Base-by-base conservation (phyloP, 2,888 invertebrate genomes). In the Lamellibrachia satsuma region DNA sequence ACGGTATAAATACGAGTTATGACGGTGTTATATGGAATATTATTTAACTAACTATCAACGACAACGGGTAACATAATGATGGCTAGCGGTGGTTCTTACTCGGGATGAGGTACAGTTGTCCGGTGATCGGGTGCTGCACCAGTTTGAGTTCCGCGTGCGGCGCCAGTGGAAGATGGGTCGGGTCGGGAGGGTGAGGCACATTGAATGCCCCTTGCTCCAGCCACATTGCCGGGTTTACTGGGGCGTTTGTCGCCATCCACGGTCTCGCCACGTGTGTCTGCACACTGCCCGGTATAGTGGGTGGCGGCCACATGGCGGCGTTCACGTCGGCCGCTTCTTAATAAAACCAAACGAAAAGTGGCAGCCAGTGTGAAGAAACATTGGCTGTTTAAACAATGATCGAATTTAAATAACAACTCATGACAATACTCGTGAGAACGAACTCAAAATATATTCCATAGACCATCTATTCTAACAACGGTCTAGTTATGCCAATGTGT, bases 101-200 rank as follows among this genome's bases (percentile, higher is more conserved):
- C 75, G 95, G 95, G 92, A 95, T 95, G 92, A 95, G 97, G 94
- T 98, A 97, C 93, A 98, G 97, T 95, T 98, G 98, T 91, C 98
- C 98, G 4, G 98, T 98, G 52, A 98, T 97, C 57, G 98, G 98
- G 96, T 98, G 98, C 94, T 98, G 97, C 92, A 98, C 98, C 95
- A 98, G 97, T 97, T 98, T 98, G 97, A 98, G 98, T 93, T 98
- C 98, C 93, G 98, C 97, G 93, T 98, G 98, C 7, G 96, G 95
- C 39, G 95, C 95, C 91, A 91, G 51, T 27, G 91, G 91, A 91
- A 91, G 91, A 6, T 52, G 91, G 11, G 95, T 94, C 92, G 52
- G 94, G 93, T 3, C 94, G 94, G 22, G 94, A 93, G n/a, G 94
- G 52, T 51, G 91, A 1, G 91, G 52, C 11, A 52, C 91, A 27